Base-by-base conservation (phyloP, 1,140 invertebrate genomes). In the Chrysomallon squamiferum region DNA sequence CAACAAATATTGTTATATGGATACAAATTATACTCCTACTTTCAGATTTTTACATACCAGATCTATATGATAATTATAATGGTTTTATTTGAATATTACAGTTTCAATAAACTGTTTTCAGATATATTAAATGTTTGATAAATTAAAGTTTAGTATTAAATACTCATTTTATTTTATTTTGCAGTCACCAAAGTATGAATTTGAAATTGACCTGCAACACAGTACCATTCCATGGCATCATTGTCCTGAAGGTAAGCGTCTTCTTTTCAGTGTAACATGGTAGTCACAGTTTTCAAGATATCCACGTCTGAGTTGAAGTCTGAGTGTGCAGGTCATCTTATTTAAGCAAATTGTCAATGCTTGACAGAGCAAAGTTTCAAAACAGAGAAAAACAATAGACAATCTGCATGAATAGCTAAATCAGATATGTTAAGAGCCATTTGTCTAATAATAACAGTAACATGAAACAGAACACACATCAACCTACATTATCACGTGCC, bases 171-270 rank as follows among this genome's bases (percentile, higher is more conserved):
- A 7, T 15, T 38, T 38, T 15, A 7, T 38, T 38, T 59, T 43
- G 22, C 35, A 59, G 58, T 35, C 22, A 38, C 33, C 58, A 22
- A 59, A 38, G 22, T 59, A 59, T 59, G 58, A 59, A 59, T 59
- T 59, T 59, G 58, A 59, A 27, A 59, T 59, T 59, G 38, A 43
- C 20, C 41, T 59, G 13, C 58, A 59, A 59, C 58, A 59, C 25
- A 59, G 27, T 18, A 30, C 58, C 41, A 29, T 59, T 25, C 33
- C 58, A 35, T 59, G 58, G 58, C 58, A 59, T 29, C 32, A 43
- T 20, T 59, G 58, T 43, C 58, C 58, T 27, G 20, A 38, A 59
- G 58, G 58, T 59, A 43, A 41, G 58, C 41, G 20, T 20, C 29
- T 15, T 18, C 0, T 3, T 11, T 6, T 5, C 25, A n/a, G 3